Evolutionary conservation across 2,888 invertebrate genomes (phyloP).

Genomic region (Poecilus cupreus): DNA sequence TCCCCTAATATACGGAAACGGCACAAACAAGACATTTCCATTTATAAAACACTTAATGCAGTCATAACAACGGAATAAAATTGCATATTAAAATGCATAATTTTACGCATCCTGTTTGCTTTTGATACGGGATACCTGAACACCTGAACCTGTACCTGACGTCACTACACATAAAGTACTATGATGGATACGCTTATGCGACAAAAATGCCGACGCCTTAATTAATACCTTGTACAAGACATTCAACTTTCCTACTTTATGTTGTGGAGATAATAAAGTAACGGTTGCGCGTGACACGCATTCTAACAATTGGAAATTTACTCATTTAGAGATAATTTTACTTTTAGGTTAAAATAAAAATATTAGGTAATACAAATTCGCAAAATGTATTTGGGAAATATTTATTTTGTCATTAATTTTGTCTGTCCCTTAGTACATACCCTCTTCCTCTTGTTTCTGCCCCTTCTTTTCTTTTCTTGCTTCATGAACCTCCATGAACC

Average conservation of each 20-base stretch:
- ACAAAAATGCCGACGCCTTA: constrained; percentile 2
- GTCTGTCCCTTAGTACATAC: too few species aligned
- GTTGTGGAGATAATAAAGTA: constrained; percentile 5
- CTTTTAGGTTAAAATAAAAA: too few species aligned
- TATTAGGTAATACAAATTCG: too few species aligned
- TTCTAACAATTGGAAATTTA: neutral
- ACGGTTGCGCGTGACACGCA: neutral
- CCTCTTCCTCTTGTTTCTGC: too few species aligned
- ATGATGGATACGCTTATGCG: constrained; percentile 13
- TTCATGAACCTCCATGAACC: too few species aligned
- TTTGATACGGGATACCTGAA: constrained; percentile 11
- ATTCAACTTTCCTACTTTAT: constrained; percentile 17
- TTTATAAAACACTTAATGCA: constrained; percentile 30
- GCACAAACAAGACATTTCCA: constrained; percentile 31
- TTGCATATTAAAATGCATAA: constrained; percentile 24
- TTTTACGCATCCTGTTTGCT: constrained; percentile 10
- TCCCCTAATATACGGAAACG: constrained; percentile 11
- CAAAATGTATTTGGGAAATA: too few species aligned
- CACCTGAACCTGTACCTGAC: neutral
- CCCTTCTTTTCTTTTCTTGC: too few species aligned
- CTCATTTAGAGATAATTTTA: neutral
- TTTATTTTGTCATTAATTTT: too few species aligned
- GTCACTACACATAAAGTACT: constrained; percentile 11
- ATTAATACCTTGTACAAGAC: constrained; percentile 8
- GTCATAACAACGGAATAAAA: constrained; percentile 5